phyloP scores from a whole-genome alignment of 2,888 invertebrate species.

The Caenorhabditis wallacei region DNA sequence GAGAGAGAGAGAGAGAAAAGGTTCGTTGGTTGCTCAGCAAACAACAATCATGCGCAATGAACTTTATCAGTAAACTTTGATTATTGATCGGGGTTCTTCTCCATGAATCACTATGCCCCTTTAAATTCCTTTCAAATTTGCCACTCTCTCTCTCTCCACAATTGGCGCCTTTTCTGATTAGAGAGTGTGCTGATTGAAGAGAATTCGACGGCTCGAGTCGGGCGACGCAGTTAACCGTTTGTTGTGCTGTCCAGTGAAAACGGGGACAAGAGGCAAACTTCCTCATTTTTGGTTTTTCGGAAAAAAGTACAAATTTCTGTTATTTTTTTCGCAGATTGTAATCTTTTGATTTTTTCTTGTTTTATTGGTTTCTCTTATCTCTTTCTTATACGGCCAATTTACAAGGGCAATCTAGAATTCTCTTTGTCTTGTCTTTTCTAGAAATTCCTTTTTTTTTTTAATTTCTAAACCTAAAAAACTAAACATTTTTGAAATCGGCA shows the following conservation, averaged over 20 bases:
- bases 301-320: neutral
- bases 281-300: slow-evolving; percentile 15
- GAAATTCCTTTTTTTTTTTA: neutral
- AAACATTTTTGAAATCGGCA: slow-evolving; percentile 13
- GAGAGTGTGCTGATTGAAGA: slow-evolving; percentile 32
- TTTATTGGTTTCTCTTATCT: neutral
- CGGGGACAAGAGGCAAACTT: neutral
- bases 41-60: slow-evolving; percentile 32
- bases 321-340: neutral
- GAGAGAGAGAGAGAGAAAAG: slow-evolving; percentile 2
- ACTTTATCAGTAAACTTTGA: slow-evolving; percentile 50
- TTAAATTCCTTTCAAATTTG: slow-evolving; percentile 36
- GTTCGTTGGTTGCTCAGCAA: slow-evolving; percentile 40
- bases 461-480: neutral
- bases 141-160: slow-evolving; percentile 16
- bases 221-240: slow-evolving; percentile 41
- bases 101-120: slow-evolving; percentile 7
- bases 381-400: too few species aligned
- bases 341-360: neutral
- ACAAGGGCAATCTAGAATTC: too few species aligned
- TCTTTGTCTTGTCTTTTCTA: slow-evolving; percentile 20
- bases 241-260: slow-evolving; percentile 30
- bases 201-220: slow-evolving; percentile 34
- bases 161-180: slow-evolving; percentile 19
- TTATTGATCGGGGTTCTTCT: slow-evolving; percentile 11